Evolutionary conservation across 2,888 invertebrate species (phyloP), one percentile per base, ranked within the genome.

Genomic region (Nesidiocoris tenuis): DNA sequence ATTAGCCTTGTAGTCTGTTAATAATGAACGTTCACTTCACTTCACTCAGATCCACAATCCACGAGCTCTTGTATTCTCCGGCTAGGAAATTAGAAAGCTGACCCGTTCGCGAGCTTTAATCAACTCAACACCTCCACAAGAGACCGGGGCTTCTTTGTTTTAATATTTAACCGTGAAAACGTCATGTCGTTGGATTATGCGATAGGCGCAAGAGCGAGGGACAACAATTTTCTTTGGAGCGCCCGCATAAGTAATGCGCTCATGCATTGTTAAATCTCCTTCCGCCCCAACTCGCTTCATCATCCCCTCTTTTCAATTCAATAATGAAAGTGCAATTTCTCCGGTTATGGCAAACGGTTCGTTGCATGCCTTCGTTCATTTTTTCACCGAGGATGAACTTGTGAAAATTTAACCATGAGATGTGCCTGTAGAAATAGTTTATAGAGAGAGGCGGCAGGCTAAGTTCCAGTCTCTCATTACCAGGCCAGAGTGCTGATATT

Each of bases 271-370:
- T 72, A 72, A 72, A 12, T 25, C 54, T 61, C 72, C 63, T 61
- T 59, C 39, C 39, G 39, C 39, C 3, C 3, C 39, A 39, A 39
- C 39, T 7, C 39, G 5, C 39, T 59, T 59, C 19, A n/a, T 59
- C n/a, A 3, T 72, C 56, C 72, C 21, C 61, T 72, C 61, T 72
- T 61, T 72, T 72, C 72, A 72, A 72, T 72, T 72, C 72, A 72
- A 72, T 72, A 72, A 72, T 72, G 72, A 72, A 72, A 72, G 72
- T 72, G 72, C 72, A 72, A 72, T 72, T 72, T 61, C 72, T 61
- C n/a, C 39, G 72, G 21, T 54, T 61, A n/a, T 19, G 22, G 21
- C 21, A 17, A 25, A 18, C 61, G 61, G 9, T 61, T 21, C 25
- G 71, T 54, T 18, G 25, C 2, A 72, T 22, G 54, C 61, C 19